Conservation (phyloP, 2,888 invertebrate genomes). For the Drosophila monieri region DNA sequence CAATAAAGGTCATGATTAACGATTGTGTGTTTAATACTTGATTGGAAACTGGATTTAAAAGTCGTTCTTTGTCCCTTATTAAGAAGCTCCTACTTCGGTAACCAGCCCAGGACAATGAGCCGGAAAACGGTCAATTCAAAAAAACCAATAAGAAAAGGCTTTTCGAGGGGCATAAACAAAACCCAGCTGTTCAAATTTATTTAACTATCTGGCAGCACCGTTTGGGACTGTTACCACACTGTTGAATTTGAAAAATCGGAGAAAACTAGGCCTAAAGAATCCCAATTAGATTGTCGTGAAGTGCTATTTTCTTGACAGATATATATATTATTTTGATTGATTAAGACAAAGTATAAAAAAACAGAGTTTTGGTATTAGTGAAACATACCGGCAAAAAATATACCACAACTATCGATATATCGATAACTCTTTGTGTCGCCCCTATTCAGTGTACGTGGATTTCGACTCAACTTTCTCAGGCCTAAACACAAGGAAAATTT, state of each 20-base stretch:
- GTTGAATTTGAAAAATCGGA: not conserved
- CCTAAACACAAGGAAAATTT: constrained; percentile 40
- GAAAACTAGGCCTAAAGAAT: no score
- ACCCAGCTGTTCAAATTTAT: not conserved
- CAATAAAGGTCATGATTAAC: not conserved
- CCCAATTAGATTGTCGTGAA: not conserved
- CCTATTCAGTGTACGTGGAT: constrained; percentile 68
- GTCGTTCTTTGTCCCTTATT: not conserved
- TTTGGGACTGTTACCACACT: not conserved
- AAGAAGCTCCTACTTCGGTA: not conserved
- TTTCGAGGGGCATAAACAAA: not conserved
- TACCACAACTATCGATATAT: not conserved
- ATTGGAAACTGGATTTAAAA: not conserved
- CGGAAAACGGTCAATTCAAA: not conserved
- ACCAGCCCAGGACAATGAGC: not conserved
- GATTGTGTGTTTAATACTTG: not conserved
- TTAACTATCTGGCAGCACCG: not conserved
- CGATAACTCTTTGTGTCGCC: constrained; percentile 8
- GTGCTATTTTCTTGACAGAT: not conserved
- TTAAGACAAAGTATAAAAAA: not conserved
- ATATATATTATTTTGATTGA: not conserved
- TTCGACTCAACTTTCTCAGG: constrained; percentile 57
- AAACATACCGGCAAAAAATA: not conserved
- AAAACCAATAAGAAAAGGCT: not conserved
- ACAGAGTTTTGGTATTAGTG: not conserved